Evolutionary conservation across 1,140 invertebrate species (phyloP).

Genomic region (Sminthurinus signatus): DNA sequence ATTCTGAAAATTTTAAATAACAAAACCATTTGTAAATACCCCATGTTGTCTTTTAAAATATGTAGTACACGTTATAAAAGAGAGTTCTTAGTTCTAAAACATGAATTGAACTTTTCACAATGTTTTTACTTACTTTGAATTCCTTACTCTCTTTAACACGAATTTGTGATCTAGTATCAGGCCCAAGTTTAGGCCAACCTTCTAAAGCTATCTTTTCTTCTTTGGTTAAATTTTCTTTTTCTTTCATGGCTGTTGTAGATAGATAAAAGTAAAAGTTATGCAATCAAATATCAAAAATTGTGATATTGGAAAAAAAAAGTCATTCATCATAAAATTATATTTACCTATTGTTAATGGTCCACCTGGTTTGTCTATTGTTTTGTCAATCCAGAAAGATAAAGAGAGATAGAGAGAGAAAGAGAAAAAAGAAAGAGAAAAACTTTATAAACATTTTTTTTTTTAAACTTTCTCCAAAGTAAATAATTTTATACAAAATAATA

Average conservation of each 20-base stretch:
- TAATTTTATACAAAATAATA: too few relatives aligned
- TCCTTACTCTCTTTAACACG: slow-evolving; percentile 95
- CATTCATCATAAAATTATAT: too few relatives aligned
- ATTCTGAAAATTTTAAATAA: slow-evolving; percentile 23
- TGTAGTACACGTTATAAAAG: too few relatives aligned
- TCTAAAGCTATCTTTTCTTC: slow-evolving; percentile 85
- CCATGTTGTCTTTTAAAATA: too few relatives aligned
- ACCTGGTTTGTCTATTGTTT: slow-evolving; percentile 10
- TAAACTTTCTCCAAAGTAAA: too few relatives aligned
- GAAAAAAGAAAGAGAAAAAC: not conserved
- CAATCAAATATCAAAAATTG: too few relatives aligned
- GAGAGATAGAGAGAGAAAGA: not conserved
- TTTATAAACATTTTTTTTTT: not conserved
- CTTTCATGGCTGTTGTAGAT: slow-evolving; percentile 9
- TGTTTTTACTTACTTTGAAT: slow-evolving; percentile 92
- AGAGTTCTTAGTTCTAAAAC: too few relatives aligned
- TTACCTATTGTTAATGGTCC: slow-evolving; percentile 9
- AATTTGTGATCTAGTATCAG: slow-evolving; percentile 72
- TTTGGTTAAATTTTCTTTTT: slow-evolving; percentile 52
- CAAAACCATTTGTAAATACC: not conserved
- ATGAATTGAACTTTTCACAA: too few relatives aligned
- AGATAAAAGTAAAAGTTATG: too few relatives aligned
- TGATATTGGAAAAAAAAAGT: too few relatives aligned
- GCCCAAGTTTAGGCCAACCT: slow-evolving; percentile 82
- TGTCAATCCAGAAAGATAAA: not conserved